These are phyloP conservation scores for Noctua janthe DNA, from an alignment of 2,888 invertebrate species.

Conservation along the genomic window DNA sequence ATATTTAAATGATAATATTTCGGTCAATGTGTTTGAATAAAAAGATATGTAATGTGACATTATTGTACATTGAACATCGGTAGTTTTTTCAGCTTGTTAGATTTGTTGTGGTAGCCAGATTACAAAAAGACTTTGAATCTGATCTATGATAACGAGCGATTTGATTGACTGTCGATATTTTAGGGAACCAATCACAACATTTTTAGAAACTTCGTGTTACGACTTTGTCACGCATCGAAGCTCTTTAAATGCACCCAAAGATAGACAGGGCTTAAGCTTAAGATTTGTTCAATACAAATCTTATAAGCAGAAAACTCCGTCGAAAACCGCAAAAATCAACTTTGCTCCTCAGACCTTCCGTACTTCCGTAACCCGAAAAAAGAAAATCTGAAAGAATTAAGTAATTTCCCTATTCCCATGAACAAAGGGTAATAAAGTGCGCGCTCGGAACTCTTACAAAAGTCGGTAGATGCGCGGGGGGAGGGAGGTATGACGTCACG, in stretches of 20 bases:
- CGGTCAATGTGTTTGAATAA: conserved; percentile 37
- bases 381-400: conserved; percentile 48
- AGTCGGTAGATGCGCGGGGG: conserved; percentile 28
- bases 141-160: not conserved
- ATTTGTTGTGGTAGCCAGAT: not conserved
- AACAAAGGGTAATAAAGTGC: conserved; percentile 67
- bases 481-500: conserved; percentile 34
- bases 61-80: not conserved
- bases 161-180: not conserved
- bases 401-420: conserved; percentile 63
- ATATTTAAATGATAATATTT: conserved; percentile 49
- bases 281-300: too few species aligned
- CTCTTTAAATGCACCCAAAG: not conserved
- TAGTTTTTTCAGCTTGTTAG: not conserved
- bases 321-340: conserved; percentile 17
- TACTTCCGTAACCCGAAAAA: conserved; percentile 53
- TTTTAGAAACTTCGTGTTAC: not conserved
- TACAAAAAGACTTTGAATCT: not conserved
- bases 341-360: conserved; percentile 32
- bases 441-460: conserved; percentile 59
- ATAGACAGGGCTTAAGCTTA: not conserved
- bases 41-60: conserved; percentile 16
- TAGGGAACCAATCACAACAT: not conserved
- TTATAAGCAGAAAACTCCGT: not conserved
- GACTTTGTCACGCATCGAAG: not conserved